Percentiles rank a stretch among this genome's conserved stretches.
phyloP scores from a whole-genome alignment of 1,140 invertebrate species.

The Caenorhabditis inopinata region DNA sequence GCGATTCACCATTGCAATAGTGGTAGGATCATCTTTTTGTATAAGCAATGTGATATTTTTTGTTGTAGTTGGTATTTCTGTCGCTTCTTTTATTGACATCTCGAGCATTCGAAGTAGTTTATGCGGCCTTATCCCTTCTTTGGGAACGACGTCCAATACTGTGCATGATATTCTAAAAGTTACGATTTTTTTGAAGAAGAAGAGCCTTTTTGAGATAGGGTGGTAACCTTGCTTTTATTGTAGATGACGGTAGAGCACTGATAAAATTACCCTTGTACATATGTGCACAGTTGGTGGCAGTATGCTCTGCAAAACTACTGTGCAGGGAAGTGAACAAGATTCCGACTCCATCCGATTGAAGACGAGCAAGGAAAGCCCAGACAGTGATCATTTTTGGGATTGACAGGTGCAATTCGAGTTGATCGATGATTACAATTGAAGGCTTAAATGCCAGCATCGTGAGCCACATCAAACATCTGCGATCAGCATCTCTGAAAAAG shows the following conservation, averaged over 20 bases:
- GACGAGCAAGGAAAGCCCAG: not conserved
- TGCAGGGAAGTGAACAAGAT: not conserved
- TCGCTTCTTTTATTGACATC: not conserved
- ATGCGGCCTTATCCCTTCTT: not conserved
- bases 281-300: not conserved
- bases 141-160: not conserved
- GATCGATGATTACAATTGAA: not conserved
- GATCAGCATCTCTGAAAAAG: not conserved
- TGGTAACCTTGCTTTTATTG: not conserved
- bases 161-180: not conserved
- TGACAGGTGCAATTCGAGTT: slow-evolving; percentile 7
- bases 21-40: not conserved
- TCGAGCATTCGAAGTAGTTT: not conserved
- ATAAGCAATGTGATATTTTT: not conserved
- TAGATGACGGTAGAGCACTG: not conserved
- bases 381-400: slow-evolving; percentile 9
- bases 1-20: not conserved
- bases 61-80: not conserved
- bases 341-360: not conserved
- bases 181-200: too few relatives aligned
- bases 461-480: not conserved
- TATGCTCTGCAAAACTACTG: not conserved
- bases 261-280: not conserved
- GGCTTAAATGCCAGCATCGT: not conserved
- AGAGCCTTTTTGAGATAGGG: not conserved